Evolutionary conservation across 1,140 invertebrate species (phyloP).

Genomic region (Drosophila pachea): DNA sequence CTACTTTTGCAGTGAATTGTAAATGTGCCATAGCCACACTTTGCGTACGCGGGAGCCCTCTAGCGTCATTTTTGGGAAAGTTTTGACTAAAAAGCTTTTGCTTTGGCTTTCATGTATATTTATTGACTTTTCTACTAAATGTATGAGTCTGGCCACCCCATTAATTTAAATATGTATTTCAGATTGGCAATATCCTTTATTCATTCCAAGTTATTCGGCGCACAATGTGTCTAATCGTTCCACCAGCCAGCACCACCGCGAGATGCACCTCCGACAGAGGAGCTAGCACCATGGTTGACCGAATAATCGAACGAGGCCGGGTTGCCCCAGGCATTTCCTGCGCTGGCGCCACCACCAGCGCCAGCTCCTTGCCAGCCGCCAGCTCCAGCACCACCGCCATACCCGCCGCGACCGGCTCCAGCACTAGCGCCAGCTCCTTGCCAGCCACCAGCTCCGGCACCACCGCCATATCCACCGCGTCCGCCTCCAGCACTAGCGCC

Average conservation of each 20-base stretch:
- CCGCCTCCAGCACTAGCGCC: conserved; percentile 23
- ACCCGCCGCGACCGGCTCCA: conserved; percentile 35
- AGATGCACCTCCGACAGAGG: conserved; percentile 37
- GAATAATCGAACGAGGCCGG: conserved; percentile 66
- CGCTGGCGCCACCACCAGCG: conserved; percentile 47
- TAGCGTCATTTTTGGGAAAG: too few species aligned
- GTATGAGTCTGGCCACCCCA: background rate
- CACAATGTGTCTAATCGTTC: conserved; percentile 46
- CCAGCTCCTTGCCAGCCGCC: conserved; percentile 50
- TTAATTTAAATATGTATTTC: background rate
- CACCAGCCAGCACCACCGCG: conserved; percentile 66
- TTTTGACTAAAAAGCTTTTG: too few species aligned
- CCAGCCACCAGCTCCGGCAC: conserved; percentile 40
- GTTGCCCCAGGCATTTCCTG: conserved; percentile 61
- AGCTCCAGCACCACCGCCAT: conserved; percentile 35
- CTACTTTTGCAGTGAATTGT: too few species aligned
- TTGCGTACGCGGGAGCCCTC: too few species aligned
- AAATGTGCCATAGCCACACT: too few species aligned
- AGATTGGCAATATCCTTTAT: background rate
- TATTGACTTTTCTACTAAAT: too few species aligned
- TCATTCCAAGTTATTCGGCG: background rate
- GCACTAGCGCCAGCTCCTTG: conserved; percentile 22
- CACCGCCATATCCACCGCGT: conserved; percentile 16
- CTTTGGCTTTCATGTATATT: too few species aligned
- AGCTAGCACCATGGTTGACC: conserved; percentile 41